Evolutionary conservation across 2,797 vertebrate species (phyloP), one percentile per base, ranked within the genome.

Genomic region (Myoxocephalus aenaeus): DNA sequence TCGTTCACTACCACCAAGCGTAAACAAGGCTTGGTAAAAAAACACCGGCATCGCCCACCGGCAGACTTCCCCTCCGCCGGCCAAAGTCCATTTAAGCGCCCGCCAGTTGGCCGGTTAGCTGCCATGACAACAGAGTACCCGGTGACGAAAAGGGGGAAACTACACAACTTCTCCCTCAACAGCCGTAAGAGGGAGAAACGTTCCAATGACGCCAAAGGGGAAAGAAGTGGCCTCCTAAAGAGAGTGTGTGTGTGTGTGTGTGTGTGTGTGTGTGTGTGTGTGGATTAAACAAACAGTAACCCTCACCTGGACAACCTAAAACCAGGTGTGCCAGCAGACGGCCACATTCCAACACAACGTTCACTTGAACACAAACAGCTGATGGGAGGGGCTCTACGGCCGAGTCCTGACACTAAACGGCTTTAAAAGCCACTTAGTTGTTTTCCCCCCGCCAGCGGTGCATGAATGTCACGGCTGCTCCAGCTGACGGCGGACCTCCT

Each of bases 391-490:
- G n/a, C n/a, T n/a, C n/a, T n/a, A n/a, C n/a, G n/a, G n/a, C 75
- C 67, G 54, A 82, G 85, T 84, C 87, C 65, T 80, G 83, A 86
- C 75, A 81, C 84, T 82, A 89, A 92, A 88, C 75, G 84, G 80
- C 79, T 88, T 86, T 81, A 84, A 92, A 92, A 66, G 46, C 22
- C 77, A 80, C 84, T 90, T 83, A 87, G 86, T 90, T 87, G 80
- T 32, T 6, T 20, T 20, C 2, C 34, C 75, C 67, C 34, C 18
- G 2, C 83, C 86, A 64, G 76, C 29, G 84, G 83, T 70, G 86
- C 86, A 57, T 91, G 90, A 92, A 94, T 87, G 89, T 92, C 90
- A 87, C 40, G 68, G 80, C 83, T 73, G 82, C 75, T 48, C 20
- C 3, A 8, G 34, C 34, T 36, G 8, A 36, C 8, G 8, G 7